phyloP scores from a whole-genome alignment of 2,113 vertebrate genomes.

The human (Homo sapiens) region DNA sequence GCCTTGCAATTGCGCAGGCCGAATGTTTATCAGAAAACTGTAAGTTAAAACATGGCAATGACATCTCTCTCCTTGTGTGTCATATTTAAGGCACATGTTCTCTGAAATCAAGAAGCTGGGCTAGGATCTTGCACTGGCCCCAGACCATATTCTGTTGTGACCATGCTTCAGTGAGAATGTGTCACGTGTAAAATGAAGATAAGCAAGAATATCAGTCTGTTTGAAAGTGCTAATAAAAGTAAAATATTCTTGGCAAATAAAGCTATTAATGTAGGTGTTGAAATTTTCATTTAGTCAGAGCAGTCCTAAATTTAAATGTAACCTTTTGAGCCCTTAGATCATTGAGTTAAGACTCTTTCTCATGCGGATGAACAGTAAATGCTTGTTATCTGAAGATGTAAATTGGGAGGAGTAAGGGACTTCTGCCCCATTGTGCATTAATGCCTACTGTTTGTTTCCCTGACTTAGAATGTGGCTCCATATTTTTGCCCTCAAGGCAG shows the following conservation, averaged over 20 bases:
- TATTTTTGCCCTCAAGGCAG: not conserved
- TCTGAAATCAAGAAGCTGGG: not conserved
- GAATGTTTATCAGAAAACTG: not conserved
- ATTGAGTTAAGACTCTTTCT: not conserved
- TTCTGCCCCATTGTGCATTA: not conserved
- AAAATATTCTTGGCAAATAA: conserved; percentile 10
- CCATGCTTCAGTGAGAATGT: not conserved
- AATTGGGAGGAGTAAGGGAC: not conserved
- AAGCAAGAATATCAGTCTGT: not conserved
- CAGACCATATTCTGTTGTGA: not conserved
- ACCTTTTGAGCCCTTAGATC: not conserved
- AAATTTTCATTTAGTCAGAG: not conserved
- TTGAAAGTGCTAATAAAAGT: conserved; percentile 20
- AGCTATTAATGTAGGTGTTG: not conserved
- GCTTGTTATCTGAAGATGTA: not conserved
- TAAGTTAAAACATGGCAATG: not conserved
- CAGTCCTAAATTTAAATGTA: not conserved
- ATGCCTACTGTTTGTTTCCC: not conserved
- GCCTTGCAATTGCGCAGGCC: not conserved
- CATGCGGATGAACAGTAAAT: not conserved
- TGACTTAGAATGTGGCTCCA: not conserved
- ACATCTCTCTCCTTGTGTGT: not conserved
- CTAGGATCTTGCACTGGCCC: not conserved
- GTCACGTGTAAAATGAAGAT: not conserved
- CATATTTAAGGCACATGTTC: not conserved